phyloP scores from a whole-genome alignment of 2,113 vertebrate species.

The Cyanocitta stelleri region DNA sequence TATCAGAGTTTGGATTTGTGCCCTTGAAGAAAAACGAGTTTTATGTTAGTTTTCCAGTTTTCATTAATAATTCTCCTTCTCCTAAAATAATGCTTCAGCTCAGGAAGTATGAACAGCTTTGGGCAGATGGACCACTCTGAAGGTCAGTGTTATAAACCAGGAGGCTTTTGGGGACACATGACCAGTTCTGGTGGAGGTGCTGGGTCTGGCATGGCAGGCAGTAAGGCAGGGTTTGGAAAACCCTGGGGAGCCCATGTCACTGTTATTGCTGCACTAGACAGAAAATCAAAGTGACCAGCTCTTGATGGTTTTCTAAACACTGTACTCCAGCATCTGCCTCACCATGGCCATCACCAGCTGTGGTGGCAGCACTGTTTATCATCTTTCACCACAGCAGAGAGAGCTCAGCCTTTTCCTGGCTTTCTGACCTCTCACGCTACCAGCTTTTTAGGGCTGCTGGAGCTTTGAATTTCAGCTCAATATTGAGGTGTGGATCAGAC shows the following conservation, averaged over 20 bases:
- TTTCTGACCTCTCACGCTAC: neutral
- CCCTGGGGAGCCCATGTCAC: fast-evolving
- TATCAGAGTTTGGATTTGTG: neutral
- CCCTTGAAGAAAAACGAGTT: neutral
- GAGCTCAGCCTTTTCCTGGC: neutral
- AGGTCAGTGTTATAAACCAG: fast-evolving
- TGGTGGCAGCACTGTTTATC: neutral
- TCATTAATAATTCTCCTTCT: neutral
- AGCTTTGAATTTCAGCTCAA: neutral
- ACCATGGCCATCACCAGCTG: neutral
- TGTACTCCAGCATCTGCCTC: neutral
- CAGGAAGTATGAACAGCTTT: neutral
- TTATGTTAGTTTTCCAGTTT: neutral
- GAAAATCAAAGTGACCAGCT: neutral
- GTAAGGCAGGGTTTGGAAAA: neutral
- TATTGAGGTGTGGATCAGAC: neutral
- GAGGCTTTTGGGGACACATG: fast-evolving
- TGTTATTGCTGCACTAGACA: neutral
- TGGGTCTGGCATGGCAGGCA: neutral
- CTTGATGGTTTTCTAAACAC: neutral
- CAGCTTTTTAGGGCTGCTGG: neutral
- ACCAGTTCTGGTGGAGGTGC: neutral
- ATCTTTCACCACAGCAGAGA: neutral
- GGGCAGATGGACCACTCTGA: neutral
- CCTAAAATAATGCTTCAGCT: neutral